These are phyloP conservation scores for Plotosus lineatus DNA, from an alignment of 2,113 vertebrate genomes.

Conservation along the genomic window DNA sequence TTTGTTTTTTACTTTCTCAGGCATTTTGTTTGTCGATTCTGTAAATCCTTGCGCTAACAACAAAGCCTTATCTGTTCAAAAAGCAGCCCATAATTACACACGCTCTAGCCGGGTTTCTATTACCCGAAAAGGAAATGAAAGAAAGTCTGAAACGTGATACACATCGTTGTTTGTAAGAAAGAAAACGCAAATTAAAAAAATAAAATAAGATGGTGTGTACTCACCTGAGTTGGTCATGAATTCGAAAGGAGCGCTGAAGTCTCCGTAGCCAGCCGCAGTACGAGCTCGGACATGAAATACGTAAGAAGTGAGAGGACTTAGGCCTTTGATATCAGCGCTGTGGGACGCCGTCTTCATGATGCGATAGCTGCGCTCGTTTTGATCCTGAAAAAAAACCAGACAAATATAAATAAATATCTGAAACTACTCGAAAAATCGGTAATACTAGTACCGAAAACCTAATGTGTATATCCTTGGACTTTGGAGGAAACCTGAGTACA, in stretches of 20 bases:
- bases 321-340: slow-evolving; percentile 87
- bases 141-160: slow-evolving; percentile 31
- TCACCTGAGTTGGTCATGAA: slow-evolving; percentile 96
- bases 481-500: too few species aligned
- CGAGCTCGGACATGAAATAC: slow-evolving; percentile 94
- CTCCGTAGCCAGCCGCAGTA: slow-evolving; percentile 93
- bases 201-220: background rate
- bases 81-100: slow-evolving; percentile 44
- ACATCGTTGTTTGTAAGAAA: slow-evolving; percentile 24
- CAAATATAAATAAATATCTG: background rate
- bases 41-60: slow-evolving; percentile 36
- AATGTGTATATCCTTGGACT: too few species aligned
- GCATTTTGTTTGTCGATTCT: background rate
- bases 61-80: slow-evolving; percentile 27
- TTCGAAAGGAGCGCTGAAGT: slow-evolving; percentile 90
- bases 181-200: background rate
- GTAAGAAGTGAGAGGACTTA: slow-evolving; percentile 92
- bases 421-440: background rate
- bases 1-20: background rate
- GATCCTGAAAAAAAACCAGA: slow-evolving; percentile 75
- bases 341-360: slow-evolving; percentile 89
- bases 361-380: slow-evolving; percentile 93
- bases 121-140: background rate
- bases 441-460: background rate
- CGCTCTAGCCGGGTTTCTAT: slow-evolving; percentile 7